Evolutionary conservation across 2,113 vertebrate species (phyloP).

Genomic region (Proteles cristata): DNA sequence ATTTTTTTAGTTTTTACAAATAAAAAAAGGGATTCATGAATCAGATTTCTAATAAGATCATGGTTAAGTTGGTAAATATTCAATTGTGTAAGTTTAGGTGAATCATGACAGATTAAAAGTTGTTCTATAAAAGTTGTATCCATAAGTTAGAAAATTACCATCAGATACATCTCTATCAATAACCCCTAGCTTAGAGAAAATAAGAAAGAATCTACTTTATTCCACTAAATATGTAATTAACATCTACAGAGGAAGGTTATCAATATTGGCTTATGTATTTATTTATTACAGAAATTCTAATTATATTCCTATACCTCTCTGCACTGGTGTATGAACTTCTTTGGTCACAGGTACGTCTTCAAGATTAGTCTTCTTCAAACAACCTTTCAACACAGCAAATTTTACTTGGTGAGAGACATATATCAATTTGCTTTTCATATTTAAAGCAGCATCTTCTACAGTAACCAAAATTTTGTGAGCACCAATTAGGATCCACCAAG

Average conservation of each 20-base stretch:
- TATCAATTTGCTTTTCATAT: conserved; percentile 38
- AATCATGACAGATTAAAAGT: neutral
- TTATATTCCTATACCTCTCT: neutral
- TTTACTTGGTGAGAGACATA: conserved; percentile 40
- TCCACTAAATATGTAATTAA: neutral
- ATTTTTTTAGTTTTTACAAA: too few species aligned
- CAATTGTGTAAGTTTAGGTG: neutral
- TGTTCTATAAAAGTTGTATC: neutral
- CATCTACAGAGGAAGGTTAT: neutral
- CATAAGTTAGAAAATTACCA: neutral
- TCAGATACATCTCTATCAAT: neutral
- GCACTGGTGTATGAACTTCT: neutral
- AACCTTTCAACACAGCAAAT: neutral
- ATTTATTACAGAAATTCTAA: conserved; percentile 39
- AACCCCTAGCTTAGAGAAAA: neutral
- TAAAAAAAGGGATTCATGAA: too few species aligned
- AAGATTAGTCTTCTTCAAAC: neutral
- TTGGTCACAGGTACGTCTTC: neutral
- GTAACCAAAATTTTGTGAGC: neutral
- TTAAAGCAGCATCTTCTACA: conserved; percentile 30
- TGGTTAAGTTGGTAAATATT: neutral
- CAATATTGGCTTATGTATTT: neutral
- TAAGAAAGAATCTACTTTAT: neutral
- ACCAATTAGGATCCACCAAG: conserved; percentile 47
- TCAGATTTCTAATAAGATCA: neutral